Evolutionary conservation across 2,797 vertebrate genomes (phyloP).

Genomic region (Parambassis ranga): DNA sequence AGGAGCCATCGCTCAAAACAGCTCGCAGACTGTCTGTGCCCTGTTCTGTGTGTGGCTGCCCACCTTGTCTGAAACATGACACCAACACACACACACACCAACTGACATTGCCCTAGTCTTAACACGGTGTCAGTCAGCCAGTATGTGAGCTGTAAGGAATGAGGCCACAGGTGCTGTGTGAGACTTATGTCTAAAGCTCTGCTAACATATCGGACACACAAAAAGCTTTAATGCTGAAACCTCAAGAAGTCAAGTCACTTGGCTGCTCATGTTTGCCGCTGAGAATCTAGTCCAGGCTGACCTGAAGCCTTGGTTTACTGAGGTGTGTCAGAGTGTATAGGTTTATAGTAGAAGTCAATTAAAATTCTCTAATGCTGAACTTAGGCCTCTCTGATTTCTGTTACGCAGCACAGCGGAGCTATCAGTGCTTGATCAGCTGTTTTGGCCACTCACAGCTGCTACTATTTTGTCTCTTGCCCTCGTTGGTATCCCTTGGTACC

Average conservation of each 20-base stretch:
- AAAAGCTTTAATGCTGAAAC: not conserved
- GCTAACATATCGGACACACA: conserved; percentile 28
- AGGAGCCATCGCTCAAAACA: conserved; percentile 54
- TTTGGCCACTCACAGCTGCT: conserved; percentile 69
- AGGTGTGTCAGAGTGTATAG: not conserved
- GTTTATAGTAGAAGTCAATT: conserved; percentile 26
- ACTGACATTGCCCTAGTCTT: conserved; percentile 39
- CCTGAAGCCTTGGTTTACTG: not conserved
- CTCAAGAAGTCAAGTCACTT: not conserved
- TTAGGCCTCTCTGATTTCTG: conserved; percentile 36
- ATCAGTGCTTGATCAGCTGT: conserved; percentile 79
- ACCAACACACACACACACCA: conserved; percentile 21
- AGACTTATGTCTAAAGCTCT: conserved; percentile 35
- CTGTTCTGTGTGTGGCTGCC: conserved; percentile 52
- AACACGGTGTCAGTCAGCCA: conserved; percentile 65
- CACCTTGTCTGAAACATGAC: conserved; percentile 65
- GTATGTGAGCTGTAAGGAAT: conserved; percentile 63
- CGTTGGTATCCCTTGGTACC: conserved; percentile 33
- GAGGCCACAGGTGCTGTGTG: conserved; percentile 70
- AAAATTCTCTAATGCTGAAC: conserved; percentile 1
- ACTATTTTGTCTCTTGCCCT: conserved; percentile 60
- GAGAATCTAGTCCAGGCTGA: not conserved
- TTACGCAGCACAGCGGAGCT: conserved; percentile 26
- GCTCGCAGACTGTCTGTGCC: conserved; percentile 43
- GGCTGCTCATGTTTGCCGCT: not conserved